Base-by-base conservation (phyloP, 2,888 invertebrate species). In the Drosophila atripex region DNA sequence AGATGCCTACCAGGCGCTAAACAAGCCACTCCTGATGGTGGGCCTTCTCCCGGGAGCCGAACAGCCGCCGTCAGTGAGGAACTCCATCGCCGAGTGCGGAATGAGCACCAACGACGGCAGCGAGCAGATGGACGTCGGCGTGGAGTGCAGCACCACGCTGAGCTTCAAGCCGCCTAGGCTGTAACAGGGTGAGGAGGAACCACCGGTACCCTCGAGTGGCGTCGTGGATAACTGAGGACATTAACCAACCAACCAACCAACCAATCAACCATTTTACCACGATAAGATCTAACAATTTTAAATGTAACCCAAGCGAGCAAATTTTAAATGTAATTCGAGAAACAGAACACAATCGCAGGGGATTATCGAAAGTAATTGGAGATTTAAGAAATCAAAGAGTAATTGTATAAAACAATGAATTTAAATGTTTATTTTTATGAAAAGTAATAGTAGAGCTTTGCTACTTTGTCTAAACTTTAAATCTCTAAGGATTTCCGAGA, bases 21-120 rank as follows among this genome's bases (percentile, higher is more conserved):
- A 84, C 50, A 88, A 86, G 46, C 88, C 88, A 8, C 57, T 84
- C 32, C 49, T 86, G 32, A 63, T 82, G 71, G 86, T 88, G 14
- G 83, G 83, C 0, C 52, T 88, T 8, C 46, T 88, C 46, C 87
- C 87, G 2, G 82, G 83, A 0, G 86, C 88, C 1, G 84, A 88
- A 50, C 86, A 78, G 59, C 85, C 85, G 35, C 76, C 87, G 1
- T 86, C 90, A 23, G 86, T 89, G 30, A 82, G 89, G 35, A 89
- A 90, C 56, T 90, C 89, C 6, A 89, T 89, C 43, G 90, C 89
- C 21, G 89, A 88, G 61, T 88, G 90, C 28, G 89, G 79, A 41
- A 68, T 39, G 39, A 64, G 77, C 23, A 51, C 68, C 23, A 73
- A 70, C 28, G 77, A 74, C 5, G 72, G 73, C n/a, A 64, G 70